Evolutionary conservation across 2,797 vertebrate genomes (phyloP).

Genomic region (Orientallactaga sibirica): DNA sequence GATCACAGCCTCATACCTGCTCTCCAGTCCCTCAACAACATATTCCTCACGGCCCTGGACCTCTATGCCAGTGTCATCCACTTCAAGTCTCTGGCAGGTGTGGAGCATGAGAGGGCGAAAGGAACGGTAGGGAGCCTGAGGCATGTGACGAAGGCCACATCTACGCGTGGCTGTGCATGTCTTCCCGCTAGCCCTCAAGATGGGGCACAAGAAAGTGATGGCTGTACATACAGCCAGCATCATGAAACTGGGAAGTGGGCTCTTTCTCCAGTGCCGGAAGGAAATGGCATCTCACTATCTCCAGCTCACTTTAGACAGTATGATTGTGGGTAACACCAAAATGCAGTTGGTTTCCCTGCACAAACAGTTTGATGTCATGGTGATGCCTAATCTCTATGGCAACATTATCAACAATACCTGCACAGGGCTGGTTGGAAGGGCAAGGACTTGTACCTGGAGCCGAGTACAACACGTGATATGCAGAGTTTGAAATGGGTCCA

Average conservation of each 20-base stretch:
- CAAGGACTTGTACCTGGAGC: constrained; percentile 93
- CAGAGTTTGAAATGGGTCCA: constrained; percentile 93
- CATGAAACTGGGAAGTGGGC: constrained; percentile 93
- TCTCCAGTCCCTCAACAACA: constrained; percentile 91
- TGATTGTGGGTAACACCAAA: constrained; percentile 95
- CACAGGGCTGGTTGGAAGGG: constrained; percentile 92
- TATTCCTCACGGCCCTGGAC: constrained; percentile 91
- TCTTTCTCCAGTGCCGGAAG: constrained; percentile 93
- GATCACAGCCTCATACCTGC: constrained; percentile 91
- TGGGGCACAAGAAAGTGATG: constrained; percentile 90
- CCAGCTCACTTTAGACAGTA: constrained; percentile 91
- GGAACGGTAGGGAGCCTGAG: constrained; percentile 93
- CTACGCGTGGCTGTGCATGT: constrained; percentile 92
- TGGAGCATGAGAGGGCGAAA: constrained; percentile 93
- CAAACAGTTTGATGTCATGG: constrained; percentile 94
- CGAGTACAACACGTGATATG: constrained; percentile 91
- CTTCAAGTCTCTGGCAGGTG: constrained; percentile 92
- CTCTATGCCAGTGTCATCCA: constrained; percentile 93
- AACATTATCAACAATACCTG: constrained; percentile 94
- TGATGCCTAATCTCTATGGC: constrained; percentile 95
- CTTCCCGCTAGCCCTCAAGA: constrained; percentile 91
- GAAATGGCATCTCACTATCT: constrained; percentile 92
- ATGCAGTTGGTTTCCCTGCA: constrained; percentile 94
- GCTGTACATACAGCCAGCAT: constrained; percentile 94
- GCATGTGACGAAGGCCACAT: constrained; percentile 92